Base-by-base conservation (phyloP, 2,113 vertebrate species). In the Colossoma macropomum region DNA sequence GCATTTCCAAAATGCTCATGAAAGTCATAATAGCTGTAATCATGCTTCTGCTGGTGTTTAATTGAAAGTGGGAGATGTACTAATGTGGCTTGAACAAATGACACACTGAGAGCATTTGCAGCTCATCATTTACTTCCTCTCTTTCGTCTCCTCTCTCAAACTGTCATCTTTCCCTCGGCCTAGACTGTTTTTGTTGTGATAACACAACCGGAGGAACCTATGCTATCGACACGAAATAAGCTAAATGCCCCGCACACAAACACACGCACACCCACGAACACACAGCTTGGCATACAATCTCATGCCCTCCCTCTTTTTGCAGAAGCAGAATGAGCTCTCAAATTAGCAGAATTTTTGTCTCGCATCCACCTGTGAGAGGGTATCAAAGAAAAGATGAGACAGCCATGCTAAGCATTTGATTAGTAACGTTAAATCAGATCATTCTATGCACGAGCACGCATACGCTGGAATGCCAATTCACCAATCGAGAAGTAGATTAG, bases 11-110 rank as follows among this genome's bases (percentile, higher is more conserved):
- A 34, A 69, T 13, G 68, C 68, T n/a, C 45, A n/a, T 71, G 34
- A 38, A 71, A 38, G 41, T 45, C 34, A 45, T 71, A 71, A 71
- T 45, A 41, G 34, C 68, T 23, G 34, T 41, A n/a, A 25, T 71
- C 68, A 71, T 25, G 23, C 34, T 71, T 71, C 34, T 71, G 23
- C 21, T 71, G 16, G 68, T 23, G 68, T 71, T 71, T 71, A 71
- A 71, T 71, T 71, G 68, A 71, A 71, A 71, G 21, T 21, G 41
- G 68, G 45, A 71, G 68, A 71, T 45, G 68, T 71, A 5, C 6
- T 41, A 41, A n/a, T 11, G 68, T 71, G 68, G 34, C 11, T 45
- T 25, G 34, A 41, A 45, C 45, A 23, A 71, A 71, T 45, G 34
- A 41, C 12, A 25, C 10, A 8, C 34, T 71, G 68, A 41, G 34